Base-by-base conservation (phyloP, 2,888 invertebrate genomes). In the Gastrophysa polygoni region DNA sequence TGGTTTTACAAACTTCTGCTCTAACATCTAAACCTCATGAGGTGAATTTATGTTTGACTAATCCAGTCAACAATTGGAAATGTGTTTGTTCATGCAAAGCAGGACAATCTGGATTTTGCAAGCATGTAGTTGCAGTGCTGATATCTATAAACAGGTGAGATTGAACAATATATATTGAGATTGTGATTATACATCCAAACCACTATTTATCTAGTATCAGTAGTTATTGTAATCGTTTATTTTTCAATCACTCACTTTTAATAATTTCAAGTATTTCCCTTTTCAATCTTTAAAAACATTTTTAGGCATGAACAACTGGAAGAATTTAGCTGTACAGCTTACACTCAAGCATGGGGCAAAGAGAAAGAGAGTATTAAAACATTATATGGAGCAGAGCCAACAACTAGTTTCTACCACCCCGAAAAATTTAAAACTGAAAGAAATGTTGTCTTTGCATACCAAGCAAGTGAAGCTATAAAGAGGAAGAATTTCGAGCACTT, bases 281-380 rank as follows among this genome's bases (percentile, higher is more conserved):
- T 48, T 48, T 29, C 44, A 44, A 21, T 55, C 14, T 16, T n/a
- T 24, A 55, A 55, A 8, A 38, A 44, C 28, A 17, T 57, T 20
- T 48, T 57, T 48, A 57, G 57, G 44, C 16, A 44, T 57, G 49
- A 57, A 57, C 44, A 57, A 48, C 20, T 57, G 21, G 57, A 57
- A 57, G 38, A 49, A 21, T 49, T 57, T 38, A 57, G 57, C 20
- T 57, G 57, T 50, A 57, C 57, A 49, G 54, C 38, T 21, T 10
- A 16, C 38, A 57, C 57, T 28, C 49, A 57, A 49, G 57, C 57
- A 18, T 57, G 43, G 50, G 49, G 57, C 20, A 38, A 57, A 49
- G 57, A 57, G 8, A 57, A 57, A 38, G 43, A 28, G 38, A 38
- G 49, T 14, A 56, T 46, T 18, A 47, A 46, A 18, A 46, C 11